Percentiles rank a stretch among this genome's conserved stretches.
Evolutionary conservation across 2,113 vertebrate species (phyloP).

Genomic region (Rhinoptilus africanus): DNA sequence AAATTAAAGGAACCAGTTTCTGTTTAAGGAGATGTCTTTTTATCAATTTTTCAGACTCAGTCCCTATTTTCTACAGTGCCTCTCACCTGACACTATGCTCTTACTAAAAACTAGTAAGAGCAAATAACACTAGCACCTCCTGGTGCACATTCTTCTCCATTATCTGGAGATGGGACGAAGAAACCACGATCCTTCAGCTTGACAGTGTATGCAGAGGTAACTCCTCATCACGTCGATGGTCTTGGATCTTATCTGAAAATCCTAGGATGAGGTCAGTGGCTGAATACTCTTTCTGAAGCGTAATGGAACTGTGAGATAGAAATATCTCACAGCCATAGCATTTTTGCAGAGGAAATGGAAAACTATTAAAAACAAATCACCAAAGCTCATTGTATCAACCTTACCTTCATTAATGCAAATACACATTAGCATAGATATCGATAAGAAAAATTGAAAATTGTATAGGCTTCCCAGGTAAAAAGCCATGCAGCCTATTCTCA

Average conservation of each 20-base stretch:
- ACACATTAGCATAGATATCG: neutral
- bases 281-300: neutral
- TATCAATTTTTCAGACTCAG: neutral
- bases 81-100: neutral
- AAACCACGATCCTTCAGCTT: neutral
- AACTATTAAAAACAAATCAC: neutral
- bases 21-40: neutral
- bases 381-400: neutral
- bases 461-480: neutral
- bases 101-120: neutral
- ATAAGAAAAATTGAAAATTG: neutral
- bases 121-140: neutral
- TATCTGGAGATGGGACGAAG: neutral
- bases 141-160: neutral
- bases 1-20: neutral
- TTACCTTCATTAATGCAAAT: neutral
- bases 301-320: neutral
- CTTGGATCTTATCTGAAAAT: neutral
- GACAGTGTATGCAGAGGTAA: neutral
- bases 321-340: neutral
- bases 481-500: neutral
- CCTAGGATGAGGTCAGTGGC: neutral
- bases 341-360: neutral
- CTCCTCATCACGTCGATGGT: neutral
- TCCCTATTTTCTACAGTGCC: neutral